Evolutionary conservation across 1,140 invertebrate species (phyloP), one percentile per base, ranked within the genome.

Genomic region (Bradynema listronoti): DNA sequence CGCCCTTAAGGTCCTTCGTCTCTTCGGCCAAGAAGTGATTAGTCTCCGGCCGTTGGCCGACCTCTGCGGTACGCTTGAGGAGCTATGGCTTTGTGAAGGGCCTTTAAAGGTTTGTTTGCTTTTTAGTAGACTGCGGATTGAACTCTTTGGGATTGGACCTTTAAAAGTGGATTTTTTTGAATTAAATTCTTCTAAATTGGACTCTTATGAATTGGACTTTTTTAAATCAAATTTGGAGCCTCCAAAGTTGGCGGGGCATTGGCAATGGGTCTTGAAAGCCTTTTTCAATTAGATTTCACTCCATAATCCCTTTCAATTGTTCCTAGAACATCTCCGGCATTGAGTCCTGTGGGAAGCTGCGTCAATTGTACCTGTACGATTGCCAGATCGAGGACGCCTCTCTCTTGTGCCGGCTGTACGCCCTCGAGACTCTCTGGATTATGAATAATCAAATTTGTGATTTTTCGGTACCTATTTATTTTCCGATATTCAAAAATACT

Each of bases 71-170:
- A 72, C 62, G 16, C 36, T 72, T 3, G 72, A 75, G 41, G 70
- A 72, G 45, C 50, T 72, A 25, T 72, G 70, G 70, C 41, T 75
- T 16, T 75, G 72, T 41, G 70, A 72, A 30, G 66, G 70, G 19
- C 11, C 53, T n/a, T 45, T 71, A 11, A 66, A 72, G 22, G 72
- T 65, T 34, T 7, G 14, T 16, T 27, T n/a, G 4, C 24, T 5
- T 6, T 5, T n/a, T 45, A 29, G 6, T 30, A 33, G 25, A 30
- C 1, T n/a, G 19, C 4, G 51, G 39, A 16, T n/a, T 61, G 36
- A 22, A 58, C 11, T 2, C 9, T 1, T 11, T 9, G 6, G 39
- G 16, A 7, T 5, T 7, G 30, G 22, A 47, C 33, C n/a, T 34
- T 61, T 36, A 11, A 5, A n/a, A n/a, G n/a, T n/a, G n/a, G n/a